A percentile compares a stretch with the other conserved stretches of the same genome.
Conservation (phyloP, 2,797 vertebrate genomes). For the Nyctalus aviator region DNA sequence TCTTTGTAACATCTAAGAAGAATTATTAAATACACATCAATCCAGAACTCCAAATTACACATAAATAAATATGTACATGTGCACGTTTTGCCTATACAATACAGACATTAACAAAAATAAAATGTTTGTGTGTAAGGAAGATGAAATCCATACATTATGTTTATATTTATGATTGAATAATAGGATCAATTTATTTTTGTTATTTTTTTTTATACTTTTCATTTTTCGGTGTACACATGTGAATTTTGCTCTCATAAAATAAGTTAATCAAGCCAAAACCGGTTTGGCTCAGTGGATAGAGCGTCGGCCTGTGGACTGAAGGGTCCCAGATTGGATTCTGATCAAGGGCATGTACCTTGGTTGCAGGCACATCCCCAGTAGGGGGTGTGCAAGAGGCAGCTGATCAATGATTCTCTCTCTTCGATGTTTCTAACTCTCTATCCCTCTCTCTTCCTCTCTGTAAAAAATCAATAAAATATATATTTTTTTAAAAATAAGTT, state of each 20-base stretch:
- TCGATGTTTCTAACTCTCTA: too few species aligned
- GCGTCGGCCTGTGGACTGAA: too few species aligned
- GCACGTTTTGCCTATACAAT: background rate
- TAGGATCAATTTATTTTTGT: background rate
- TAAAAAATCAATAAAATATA: too few species aligned
- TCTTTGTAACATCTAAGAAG: background rate
- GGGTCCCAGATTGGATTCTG: too few species aligned
- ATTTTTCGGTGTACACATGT: background rate
- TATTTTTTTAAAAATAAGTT: background rate
- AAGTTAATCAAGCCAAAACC: background rate
- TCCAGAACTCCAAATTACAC: background rate
- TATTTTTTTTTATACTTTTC: background rate
- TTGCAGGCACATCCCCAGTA: too few species aligned
- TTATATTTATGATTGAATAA: background rate
- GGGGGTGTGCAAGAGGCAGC: too few species aligned
- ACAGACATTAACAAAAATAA: background rate
- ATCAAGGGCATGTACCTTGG: too few species aligned
- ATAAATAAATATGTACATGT: background rate
- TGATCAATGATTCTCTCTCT: too few species aligned
- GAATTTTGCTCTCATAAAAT: constrained; percentile 3
- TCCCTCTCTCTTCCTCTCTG: too few species aligned
- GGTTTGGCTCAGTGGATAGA: too few species aligned
- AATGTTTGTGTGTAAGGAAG: background rate
- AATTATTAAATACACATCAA: background rate
- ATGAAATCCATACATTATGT: background rate